Percentiles rank a stretch among this genome's conserved stretches.
phyloP scores from a whole-genome alignment of 2,888 invertebrate genomes.

The Agonopterix heracliana region DNA sequence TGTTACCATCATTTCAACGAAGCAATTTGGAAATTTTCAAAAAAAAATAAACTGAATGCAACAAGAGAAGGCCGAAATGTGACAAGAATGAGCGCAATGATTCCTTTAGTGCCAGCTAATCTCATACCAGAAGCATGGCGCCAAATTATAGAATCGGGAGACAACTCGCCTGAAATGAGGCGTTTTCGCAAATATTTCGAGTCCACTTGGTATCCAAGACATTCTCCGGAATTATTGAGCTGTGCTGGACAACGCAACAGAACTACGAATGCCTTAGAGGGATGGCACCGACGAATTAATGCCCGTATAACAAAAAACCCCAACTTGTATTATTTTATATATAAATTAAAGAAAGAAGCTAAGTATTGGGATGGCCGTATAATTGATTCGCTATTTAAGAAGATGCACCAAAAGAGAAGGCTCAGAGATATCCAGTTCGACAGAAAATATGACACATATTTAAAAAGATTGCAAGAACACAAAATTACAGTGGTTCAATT shows the following conservation, averaged over 20 bases:
- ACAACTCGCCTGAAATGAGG: background rate
- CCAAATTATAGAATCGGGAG: background rate
- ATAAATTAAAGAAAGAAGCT: slow-evolving; percentile 5
- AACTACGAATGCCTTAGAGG: slow-evolving; percentile 7
- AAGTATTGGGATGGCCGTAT: slow-evolving; percentile 3
- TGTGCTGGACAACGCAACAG: slow-evolving; percentile 8
- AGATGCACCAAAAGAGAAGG: slow-evolving; percentile 4
- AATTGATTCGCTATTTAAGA: slow-evolving; percentile 3
- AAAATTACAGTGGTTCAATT: slow-evolving; percentile 4
- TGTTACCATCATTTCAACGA: slow-evolving; percentile 12
- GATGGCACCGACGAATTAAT: slow-evolving; percentile 7
- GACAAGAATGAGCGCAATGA: background rate
- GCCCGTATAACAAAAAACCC: slow-evolving; percentile 1
- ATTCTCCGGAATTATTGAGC: slow-evolving; percentile 2
- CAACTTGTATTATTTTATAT: slow-evolving; percentile 3
- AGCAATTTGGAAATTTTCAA: slow-evolving; percentile 9
- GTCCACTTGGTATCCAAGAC: slow-evolving; percentile 3
- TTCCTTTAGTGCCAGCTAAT: background rate
- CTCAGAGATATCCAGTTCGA: slow-evolving; percentile 1
- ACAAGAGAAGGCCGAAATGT: background rate
- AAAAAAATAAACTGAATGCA: background rate
- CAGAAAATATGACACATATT: slow-evolving; percentile 3
- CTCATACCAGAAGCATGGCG: background rate
- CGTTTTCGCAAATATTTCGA: slow-evolving; percentile 4
- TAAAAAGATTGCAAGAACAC: slow-evolving; percentile 6